Evolutionary conservation across 1,140 invertebrate species (phyloP), one percentile per base, ranked within the genome.

Genomic region (Dryas iulia): DNA sequence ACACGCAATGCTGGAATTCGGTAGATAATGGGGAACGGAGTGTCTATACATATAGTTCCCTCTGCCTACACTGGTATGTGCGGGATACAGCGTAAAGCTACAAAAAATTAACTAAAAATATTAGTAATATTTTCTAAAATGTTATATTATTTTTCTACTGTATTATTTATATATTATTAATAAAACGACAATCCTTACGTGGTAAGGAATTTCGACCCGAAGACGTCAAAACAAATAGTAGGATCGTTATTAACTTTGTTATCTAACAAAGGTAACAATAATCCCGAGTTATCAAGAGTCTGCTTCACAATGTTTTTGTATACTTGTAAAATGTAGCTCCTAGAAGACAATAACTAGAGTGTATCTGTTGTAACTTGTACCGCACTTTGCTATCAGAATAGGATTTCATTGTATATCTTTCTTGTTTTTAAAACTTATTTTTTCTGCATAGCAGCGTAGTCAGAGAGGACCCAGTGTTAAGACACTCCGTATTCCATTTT

Each of bases 231-330:
- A 65, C 57, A 35, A 18, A 23, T 56, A 65, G n/a, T 57, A 30
- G 35, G 24, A 30, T 72, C 60, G 56, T 59, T 63, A 63, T 67
- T 63, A 67, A 63, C 60, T 67, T 67, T 61, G 63, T 69, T 69
- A 69, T 31, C 26, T 56, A 71, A 71, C 69, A 66, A 71, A 60
- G 69, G 67, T 64, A 59, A 64, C 60, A 52, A 53, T 69, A 69
- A 69, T 62, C 59, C 47, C 39, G 59, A 60, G 35, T 39, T 54
- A 47, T 21, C 57, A 53, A 65, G 35, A 65, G 61, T 65, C 57
- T 65, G 59, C 35, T 60, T 69, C 63, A 63, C 67, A 56, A 69
- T 69, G 68, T 56, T 70, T 65, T 70, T 59, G 35, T 65, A 65
- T 39, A 69, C 66, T 70, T 47, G 56, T 60, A 56, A 70, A 62